Evolutionary conservation across 1,140 invertebrate species (phyloP).

Genomic region (Trigoniulus corallinus): DNA sequence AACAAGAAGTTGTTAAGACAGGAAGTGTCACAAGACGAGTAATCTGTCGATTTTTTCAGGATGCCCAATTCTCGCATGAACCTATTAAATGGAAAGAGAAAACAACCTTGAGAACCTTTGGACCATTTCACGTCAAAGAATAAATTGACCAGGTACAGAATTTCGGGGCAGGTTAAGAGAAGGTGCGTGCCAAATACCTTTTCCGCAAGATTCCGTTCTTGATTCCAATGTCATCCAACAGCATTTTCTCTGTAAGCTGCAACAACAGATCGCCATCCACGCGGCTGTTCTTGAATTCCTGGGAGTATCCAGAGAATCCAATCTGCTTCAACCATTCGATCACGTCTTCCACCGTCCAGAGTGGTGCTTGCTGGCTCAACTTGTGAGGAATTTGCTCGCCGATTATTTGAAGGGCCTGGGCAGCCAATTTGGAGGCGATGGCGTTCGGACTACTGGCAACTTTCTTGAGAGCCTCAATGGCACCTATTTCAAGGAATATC

Average conservation of each 20-base stretch:
- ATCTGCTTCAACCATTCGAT: conserved; percentile 95
- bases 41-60: conserved; percentile 93
- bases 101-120: conserved; percentile 1
- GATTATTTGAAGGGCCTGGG: conserved; percentile 82
- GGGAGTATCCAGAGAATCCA: conserved; percentile 69
- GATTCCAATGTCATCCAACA: conserved; percentile 81
- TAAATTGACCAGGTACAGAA: too few species aligned
- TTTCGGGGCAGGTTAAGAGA: too few species aligned
- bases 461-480: conserved; percentile 85
- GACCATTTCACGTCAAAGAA: neutral
- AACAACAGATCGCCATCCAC: conserved; percentile 96
- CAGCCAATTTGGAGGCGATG: conserved; percentile 91
- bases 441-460: conserved; percentile 96
- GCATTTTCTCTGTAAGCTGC: conserved; percentile 79
- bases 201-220: conserved; percentile 81
- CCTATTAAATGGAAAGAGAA: conserved; percentile 29
- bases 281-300: conserved; percentile 71
- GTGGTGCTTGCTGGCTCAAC: conserved; percentile 89
- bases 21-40: conserved; percentile 80
- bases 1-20: conserved; percentile 83
- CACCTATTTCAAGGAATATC: conserved; percentile 86
- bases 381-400: conserved; percentile 95
- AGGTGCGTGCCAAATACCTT: conserved; percentile 34
- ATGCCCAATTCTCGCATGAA: conserved; percentile 88
- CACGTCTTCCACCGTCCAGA: conserved; percentile 94